Base-by-base conservation (phyloP, 2,113 vertebrate genomes). In the Paratilapia polleni region DNA sequence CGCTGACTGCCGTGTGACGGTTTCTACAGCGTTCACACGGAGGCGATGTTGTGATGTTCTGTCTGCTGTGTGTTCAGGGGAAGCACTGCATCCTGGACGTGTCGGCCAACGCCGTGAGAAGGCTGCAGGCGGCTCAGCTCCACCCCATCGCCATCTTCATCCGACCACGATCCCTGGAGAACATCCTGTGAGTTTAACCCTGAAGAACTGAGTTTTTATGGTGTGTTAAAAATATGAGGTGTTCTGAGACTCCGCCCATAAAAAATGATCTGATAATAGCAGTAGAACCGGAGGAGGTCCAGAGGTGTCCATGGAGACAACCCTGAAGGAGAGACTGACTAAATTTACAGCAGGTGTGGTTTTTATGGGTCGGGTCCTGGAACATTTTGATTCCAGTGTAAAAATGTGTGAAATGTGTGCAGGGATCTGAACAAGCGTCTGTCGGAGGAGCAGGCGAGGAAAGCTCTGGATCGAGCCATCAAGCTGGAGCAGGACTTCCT, bases 91-190 rank as follows among this genome's bases (percentile, higher is more conserved):
- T 94, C 90, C 92, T 94, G 52, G 94, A 94, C 20, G 94, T 94
- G 73, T 94, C 94, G 1, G 94, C 94, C 52, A 94, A 94, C 24
- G 94, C 94, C 0, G 92, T 94, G 43, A 80, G 93, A 87, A 88
- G 94, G 81, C 94, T 94, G 12, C 94, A 94, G 89, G 97, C 96
- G 1, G 96, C 97, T 43, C 97, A 97, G 84, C 96, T 97, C 43
- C 97, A 98, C 52, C 97, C 97, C 8, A 95, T 98, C 64, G 97
- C 97, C 88, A 95, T 97, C 94, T 98, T 97, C 94, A 98, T 98
- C 94, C 91, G 97, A 43, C 97, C 97, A 0, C 94, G 96, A 9
- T 97, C 97, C n/a, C 95, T 97, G 91, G 96, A 97, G 93, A 97
- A 97, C 87, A 96, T 98, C 87, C 95, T 97, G 97, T 98, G 89